phyloP scores from a whole-genome alignment of 1,140 invertebrate species.

The Drosophila nebulosa region DNA sequence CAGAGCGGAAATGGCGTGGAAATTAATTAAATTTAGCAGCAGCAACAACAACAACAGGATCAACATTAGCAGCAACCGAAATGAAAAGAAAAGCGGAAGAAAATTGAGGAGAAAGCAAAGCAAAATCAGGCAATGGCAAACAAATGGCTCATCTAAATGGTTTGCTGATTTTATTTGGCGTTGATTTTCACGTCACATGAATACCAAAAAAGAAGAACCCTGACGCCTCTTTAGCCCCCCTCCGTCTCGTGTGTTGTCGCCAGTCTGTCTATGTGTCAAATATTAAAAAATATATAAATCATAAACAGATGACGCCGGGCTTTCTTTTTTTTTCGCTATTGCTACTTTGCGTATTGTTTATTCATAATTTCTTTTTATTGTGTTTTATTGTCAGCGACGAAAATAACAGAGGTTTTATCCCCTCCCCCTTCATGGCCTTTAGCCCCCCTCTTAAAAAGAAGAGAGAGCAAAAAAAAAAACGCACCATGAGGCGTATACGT shows the following conservation, averaged over 20 bases:
- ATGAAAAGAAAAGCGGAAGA: constrained; percentile 5
- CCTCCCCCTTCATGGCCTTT: neutral
- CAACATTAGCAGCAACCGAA: constrained; percentile 5
- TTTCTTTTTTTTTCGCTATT: constrained; percentile 41
- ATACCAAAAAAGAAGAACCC: constrained; percentile 17
- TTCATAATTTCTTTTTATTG: constrained; percentile 78
- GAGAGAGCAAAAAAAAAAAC: constrained; percentile 7
- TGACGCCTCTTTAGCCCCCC: neutral
- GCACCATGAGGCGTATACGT: constrained; percentile 76
- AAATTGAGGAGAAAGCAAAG: constrained; percentile 5
- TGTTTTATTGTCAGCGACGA: constrained; percentile 62
- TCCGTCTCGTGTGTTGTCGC: neutral
- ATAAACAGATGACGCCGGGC: constrained; percentile 71
- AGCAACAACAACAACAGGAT: constrained; percentile 18
- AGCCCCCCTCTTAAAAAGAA: neutral
- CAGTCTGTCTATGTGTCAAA: constrained; percentile 27
- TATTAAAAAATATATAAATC: constrained; percentile 76
- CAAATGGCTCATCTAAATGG: constrained; percentile 55
- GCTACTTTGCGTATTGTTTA: constrained; percentile 74
- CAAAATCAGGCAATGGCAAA: constrained; percentile 43
- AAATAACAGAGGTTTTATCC: neutral
- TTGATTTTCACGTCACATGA: constrained; percentile 45
- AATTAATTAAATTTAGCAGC: constrained; percentile 76
- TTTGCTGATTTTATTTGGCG: constrained; percentile 59
- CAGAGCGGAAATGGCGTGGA: constrained; percentile 65